Evolutionary conservation across 2,888 invertebrate genomes (phyloP), one percentile per base, ranked within the genome.

Genomic region (Linyphia triangularis): DNA sequence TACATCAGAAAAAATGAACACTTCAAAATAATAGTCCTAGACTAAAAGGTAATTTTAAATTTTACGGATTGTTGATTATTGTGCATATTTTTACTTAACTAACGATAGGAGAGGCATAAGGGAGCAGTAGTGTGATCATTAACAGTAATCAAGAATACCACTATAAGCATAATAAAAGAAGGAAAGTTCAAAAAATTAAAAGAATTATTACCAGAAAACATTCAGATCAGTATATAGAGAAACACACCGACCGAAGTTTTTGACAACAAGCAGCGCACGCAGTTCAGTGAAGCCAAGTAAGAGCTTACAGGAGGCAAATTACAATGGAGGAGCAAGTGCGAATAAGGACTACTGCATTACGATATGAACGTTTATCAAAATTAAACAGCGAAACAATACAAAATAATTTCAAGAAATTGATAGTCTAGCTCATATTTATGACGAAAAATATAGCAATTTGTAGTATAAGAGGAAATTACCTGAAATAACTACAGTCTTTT

Each of bases 401-500:
- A n/a, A 13, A 51, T n/a, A 51, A 51, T n/a, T 40, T 51, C 0
- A 51, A 16, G 16, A 13, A 51, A 51, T n/a, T n/a, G 13, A n/a
- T n/a, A n/a, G n/a, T 51, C 51, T 7, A 51, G 7, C n/a, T 51
- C 13, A 51, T n/a, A 51, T 9, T 33, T 33, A 33, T 4, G n/a
- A 51, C n/a, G 51, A 51, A 51, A 51, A n/a, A 51, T n/a, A 51
- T n/a, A 51, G n/a, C 13, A 13, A 10, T n/a, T n/a, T 10, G 59
- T 22, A 57, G n/a, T 43, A n/a, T 7, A 16, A 69, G 37, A 16
- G 10, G 19, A 59, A 40, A 70, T 61, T 82, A 82, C 82, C 82
- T 61, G 26, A 59, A 70, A 72, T 5, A n/a, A 51, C 40, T 82
- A n/a, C 59, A 70, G 72, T 70, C 26, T 70, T 69, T 70, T 9